Percentiles rank a stretch among this genome's conserved stretches.
Evolutionary conservation across 35 echinoderm and acorn worm genomes (phyloP).

Genomic region (Lytechinus pictus): DNA sequence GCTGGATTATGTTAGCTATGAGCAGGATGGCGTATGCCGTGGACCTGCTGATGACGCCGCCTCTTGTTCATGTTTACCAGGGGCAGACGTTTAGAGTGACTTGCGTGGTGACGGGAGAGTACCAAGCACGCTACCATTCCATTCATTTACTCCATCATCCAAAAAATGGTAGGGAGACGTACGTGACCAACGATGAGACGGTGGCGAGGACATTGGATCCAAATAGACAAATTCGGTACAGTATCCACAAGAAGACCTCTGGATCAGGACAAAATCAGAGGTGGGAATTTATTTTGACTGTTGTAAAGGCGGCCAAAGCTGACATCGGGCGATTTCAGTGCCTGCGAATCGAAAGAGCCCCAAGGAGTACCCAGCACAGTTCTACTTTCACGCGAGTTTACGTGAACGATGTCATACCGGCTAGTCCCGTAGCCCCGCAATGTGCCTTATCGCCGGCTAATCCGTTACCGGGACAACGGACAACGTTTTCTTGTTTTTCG

Average conservation of each 20-base stretch:
- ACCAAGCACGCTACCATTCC: conserved; percentile 26
- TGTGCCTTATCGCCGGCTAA: conserved; percentile 23
- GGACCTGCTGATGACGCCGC: conserved; percentile 32
- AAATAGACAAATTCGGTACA: not conserved
- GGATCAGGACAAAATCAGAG: conserved; percentile 15
- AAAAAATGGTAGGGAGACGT: not conserved
- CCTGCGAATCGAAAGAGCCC: not conserved
- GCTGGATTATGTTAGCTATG: not conserved
- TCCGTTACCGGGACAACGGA: not conserved
- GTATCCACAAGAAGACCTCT: conserved; percentile 3
- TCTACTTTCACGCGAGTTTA: not conserved
- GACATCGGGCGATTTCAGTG: conserved; percentile 39
- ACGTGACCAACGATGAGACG: not conserved
- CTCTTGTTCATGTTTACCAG: not conserved
- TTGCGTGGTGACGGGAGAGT: conserved; percentile 35
- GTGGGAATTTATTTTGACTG: conserved; percentile 36
- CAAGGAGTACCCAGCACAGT: not conserved
- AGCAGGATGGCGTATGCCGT: conserved; percentile 17
- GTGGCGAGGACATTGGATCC: not conserved
- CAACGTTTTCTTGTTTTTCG: conserved; percentile 39
- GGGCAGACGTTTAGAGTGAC: conserved; percentile 5
- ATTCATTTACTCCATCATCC: conserved; percentile 1
- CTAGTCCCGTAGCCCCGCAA: not conserved
- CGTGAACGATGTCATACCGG: not conserved
- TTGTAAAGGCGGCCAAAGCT: not conserved